These are phyloP conservation scores for Sanderia malayensis DNA, from an alignment of 30 jellyfish, hydroid and myxozoan species.

Conservation along the genomic window DNA sequence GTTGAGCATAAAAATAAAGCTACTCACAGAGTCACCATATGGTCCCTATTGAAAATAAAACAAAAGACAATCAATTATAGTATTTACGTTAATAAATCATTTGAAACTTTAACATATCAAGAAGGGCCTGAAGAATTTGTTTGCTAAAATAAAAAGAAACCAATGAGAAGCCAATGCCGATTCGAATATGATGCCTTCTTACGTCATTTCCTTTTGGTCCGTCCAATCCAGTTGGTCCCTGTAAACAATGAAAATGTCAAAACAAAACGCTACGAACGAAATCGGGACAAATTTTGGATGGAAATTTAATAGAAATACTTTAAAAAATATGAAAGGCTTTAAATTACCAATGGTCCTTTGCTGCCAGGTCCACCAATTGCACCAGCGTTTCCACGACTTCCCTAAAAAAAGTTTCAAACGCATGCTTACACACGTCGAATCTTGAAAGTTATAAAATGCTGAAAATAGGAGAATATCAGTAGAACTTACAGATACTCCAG, in stretches of 20 bases:
- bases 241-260: neutral
- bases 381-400: conserved; percentile 80
- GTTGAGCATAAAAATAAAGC: too few species aligned
- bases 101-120: too few species aligned
- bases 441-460: neutral
- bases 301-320: too few species aligned
- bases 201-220: conserved; percentile 67
- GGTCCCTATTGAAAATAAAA: neutral
- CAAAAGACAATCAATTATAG: neutral
- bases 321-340: neutral
- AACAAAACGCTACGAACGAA: too few species aligned
- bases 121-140: too few species aligned
- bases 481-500: conserved; percentile 79
- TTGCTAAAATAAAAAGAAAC: too few species aligned
- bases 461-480: neutral
- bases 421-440: too few species aligned
- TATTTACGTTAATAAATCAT: too few species aligned
- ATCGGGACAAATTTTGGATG: too few species aligned
- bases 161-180: too few species aligned
- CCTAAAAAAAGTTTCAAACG: conserved; percentile 40
- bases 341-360: conserved; percentile 71
- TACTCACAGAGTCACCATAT: conserved; percentile 1
- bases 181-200: too few species aligned
- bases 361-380: conserved; percentile 72
- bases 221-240: conserved; percentile 63